A percentile compares a stretch with the other conserved stretches of the same genome.
These are phyloP conservation scores for Lingula anatina DNA, from an alignment of 2,888 invertebrate genomes.

Conservation along the genomic window DNA sequence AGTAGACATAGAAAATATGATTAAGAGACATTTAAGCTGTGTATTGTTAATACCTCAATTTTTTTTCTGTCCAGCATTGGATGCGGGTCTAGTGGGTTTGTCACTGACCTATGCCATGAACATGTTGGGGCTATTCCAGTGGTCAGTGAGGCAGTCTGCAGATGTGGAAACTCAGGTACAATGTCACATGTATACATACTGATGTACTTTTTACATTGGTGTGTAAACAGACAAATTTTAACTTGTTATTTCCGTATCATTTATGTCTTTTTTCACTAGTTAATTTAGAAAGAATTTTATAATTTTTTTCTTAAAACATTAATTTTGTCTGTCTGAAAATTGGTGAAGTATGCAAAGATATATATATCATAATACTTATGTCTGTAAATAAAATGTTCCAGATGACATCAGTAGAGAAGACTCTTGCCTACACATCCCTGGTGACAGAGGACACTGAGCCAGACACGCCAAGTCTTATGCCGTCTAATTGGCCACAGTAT, in stretches of 20 bases:
- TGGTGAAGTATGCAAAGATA: too few species aligned
- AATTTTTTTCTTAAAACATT: too few species aligned
- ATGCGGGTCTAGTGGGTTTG: constrained; percentile 22
- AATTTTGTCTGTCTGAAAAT: too few species aligned
- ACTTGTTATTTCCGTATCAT: too few species aligned
- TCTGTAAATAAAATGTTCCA: too few species aligned
- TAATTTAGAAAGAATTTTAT: too few species aligned
- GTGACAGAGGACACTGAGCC: constrained; percentile 14
- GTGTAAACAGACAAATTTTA: too few species aligned
- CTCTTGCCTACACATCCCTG: constrained; percentile 20
- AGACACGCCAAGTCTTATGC: constrained; percentile 10
- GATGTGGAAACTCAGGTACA: constrained; percentile 29
- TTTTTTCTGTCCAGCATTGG: constrained; percentile 11
- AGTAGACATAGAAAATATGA: background rate
- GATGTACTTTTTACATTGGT: too few species aligned
- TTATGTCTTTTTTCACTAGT: too few species aligned
- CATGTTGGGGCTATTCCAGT: constrained; percentile 23
- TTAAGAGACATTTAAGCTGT: background rate
- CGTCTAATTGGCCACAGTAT: constrained; percentile 26
- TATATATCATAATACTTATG: too few species aligned
- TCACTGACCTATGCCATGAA: constrained; percentile 24
- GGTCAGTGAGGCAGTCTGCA: constrained; percentile 24
- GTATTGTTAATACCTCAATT: background rate
- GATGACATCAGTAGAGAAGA: constrained; percentile 22
- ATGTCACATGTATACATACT: too few species aligned